phyloP scores from a whole-genome alignment of 2,113 vertebrate species.

The Elachura formosa region DNA sequence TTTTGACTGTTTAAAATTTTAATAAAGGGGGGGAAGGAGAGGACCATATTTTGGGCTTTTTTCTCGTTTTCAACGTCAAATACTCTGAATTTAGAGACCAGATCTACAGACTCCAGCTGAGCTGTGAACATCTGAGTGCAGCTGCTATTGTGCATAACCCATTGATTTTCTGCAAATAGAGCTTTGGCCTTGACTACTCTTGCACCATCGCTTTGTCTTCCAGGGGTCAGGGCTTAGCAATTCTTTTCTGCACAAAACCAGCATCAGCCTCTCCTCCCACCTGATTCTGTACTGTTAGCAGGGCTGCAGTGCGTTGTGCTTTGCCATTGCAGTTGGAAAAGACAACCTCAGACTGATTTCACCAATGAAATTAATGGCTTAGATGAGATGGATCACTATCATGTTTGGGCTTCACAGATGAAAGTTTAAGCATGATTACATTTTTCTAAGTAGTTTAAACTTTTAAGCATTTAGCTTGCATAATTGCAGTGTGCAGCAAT shows the following conservation, averaged over 20 bases:
- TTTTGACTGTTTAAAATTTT: neutral
- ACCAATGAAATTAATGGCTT: neutral
- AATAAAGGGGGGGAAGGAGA: rapidly evolving
- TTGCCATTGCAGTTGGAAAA: neutral
- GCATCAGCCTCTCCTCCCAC: neutral
- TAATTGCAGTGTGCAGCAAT: neutral
- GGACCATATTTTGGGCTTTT: rapidly evolving
- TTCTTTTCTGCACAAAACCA: neutral
- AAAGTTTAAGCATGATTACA: neutral
- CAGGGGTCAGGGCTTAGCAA: neutral
- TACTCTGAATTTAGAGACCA: neutral
- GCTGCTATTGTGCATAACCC: neutral
- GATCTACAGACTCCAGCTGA: neutral
- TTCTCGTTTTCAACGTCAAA: neutral
- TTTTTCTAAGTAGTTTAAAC: neutral
- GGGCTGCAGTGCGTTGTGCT: neutral
- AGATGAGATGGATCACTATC: neutral
- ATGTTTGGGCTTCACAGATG: neutral
- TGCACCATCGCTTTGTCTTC: neutral
- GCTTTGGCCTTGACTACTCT: slow-evolving; percentile 7
- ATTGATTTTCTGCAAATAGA: slow-evolving; percentile 10
- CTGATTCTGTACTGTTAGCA: neutral
- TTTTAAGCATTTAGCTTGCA: neutral
- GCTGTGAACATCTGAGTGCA: neutral
- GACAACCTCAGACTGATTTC: neutral